A percentile compares a stretch with the other conserved stretches of the same genome.
These are phyloP conservation scores for Rhipidura dahli DNA, from an alignment of 2,113 vertebrate species.

Conservation along the genomic window DNA sequence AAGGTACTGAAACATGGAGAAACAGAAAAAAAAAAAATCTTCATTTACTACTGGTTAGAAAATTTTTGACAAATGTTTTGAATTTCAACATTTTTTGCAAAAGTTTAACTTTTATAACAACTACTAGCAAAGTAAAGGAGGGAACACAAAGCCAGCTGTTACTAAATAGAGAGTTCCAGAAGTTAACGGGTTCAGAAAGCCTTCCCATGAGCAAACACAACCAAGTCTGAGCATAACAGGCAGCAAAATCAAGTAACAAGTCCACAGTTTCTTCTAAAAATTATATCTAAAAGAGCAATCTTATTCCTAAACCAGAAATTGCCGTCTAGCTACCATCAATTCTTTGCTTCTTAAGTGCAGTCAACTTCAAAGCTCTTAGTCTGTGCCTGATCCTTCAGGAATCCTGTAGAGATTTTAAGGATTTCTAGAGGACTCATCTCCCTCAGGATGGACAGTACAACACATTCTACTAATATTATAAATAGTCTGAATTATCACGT, in stretches of 20 bases:
- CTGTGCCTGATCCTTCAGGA: neutral
- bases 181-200: neutral
- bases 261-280: neutral
- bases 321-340: neutral
- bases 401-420: neutral
- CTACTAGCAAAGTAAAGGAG: neutral
- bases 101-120: neutral
- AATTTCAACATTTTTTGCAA: neutral
- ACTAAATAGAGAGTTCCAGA: neutral
- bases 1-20: accelerated
- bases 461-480: neutral
- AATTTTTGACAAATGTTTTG: neutral
- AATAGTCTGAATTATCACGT: neutral
- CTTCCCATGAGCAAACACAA: neutral
- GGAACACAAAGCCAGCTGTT: neutral
- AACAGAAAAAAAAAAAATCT: neutral
- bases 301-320: neutral
- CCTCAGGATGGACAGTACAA: neutral
- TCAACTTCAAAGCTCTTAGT: neutral
- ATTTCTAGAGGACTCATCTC: neutral
- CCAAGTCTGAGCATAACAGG: neutral
- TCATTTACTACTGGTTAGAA: neutral
- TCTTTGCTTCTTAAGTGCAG: neutral
- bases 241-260: neutral
- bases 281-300: neutral